phyloP scores from a whole-genome alignment of 2,888 invertebrate genomes.

The Heliothis peltigera region DNA sequence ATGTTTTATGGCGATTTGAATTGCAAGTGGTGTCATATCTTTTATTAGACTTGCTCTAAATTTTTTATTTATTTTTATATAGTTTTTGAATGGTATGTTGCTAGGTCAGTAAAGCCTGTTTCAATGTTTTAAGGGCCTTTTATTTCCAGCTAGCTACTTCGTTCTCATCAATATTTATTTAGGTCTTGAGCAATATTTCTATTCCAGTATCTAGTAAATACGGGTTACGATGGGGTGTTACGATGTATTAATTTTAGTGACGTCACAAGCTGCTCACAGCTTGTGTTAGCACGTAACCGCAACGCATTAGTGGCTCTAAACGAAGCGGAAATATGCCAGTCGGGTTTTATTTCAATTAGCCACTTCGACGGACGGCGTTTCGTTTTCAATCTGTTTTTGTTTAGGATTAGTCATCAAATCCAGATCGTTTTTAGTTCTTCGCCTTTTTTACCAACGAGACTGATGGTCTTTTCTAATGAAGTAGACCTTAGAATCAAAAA shows the following conservation, averaged over 20 bases:
- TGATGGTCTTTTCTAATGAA: no score
- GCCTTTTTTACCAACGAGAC: neutral
- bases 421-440: neutral
- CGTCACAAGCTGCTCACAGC: constrained; percentile 36
- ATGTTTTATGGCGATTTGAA: constrained; percentile 34
- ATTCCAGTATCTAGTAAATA: neutral
- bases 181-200: neutral
- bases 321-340: constrained; percentile 50
- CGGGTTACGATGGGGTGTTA: constrained; percentile 13
- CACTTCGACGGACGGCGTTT: constrained; percentile 20
- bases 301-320: constrained; percentile 46
- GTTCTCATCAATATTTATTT: neutral
- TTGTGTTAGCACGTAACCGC: constrained; percentile 49
- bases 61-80: constrained; percentile 16
- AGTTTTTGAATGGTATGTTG: neutral
- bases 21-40: constrained; percentile 40
- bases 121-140: neutral
- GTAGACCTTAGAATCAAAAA: no score
- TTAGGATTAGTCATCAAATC: constrained; percentile 9
- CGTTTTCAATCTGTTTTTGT: constrained; percentile 13
- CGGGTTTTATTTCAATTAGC: constrained; percentile 38
- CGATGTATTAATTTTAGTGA: constrained; percentile 36
- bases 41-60: constrained; percentile 21
- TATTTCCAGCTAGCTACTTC: neutral
- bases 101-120: neutral